Conservation (phyloP, 1,140 invertebrate species). For the Lamellibrachia luymesi region DNA sequence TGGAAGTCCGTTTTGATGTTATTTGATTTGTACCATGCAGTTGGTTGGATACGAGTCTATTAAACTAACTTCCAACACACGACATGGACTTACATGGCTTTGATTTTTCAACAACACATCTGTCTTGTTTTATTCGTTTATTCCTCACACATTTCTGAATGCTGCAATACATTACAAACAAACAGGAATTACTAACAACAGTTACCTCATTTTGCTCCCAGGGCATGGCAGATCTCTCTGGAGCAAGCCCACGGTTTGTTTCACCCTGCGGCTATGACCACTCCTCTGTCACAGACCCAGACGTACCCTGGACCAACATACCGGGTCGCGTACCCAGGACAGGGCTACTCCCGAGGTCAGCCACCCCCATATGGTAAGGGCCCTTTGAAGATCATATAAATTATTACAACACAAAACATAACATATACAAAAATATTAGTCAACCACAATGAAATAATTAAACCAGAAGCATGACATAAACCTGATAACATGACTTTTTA, state of each 20-base stretch:
- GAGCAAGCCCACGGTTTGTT: not conserved
- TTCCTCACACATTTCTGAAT: no score
- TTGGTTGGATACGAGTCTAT: no score
- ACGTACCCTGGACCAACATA: not conserved
- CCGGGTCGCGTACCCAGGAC: not conserved
- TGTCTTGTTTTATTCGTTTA: no score
- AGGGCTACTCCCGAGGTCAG: not conserved
- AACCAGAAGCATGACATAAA: not conserved
- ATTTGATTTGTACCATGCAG: no score
- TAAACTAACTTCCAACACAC: no score
- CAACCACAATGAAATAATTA: not conserved
- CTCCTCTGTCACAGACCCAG: not conserved
- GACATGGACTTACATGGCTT: no score
- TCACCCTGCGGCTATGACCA: not conserved
- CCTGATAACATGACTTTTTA: not conserved
- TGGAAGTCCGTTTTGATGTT: no score
- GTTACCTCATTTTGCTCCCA: not conserved
- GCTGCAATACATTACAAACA: no score
- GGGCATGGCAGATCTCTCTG: not conserved
- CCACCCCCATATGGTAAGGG: not conserved
- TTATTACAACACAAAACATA: not conserved
- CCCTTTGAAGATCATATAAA: not conserved
- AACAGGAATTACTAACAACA: no score
- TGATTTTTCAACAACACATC: no score
- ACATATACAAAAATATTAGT: not conserved